Conservation (phyloP, 1,140 invertebrate species). For the Zaprionus taronus region DNA sequence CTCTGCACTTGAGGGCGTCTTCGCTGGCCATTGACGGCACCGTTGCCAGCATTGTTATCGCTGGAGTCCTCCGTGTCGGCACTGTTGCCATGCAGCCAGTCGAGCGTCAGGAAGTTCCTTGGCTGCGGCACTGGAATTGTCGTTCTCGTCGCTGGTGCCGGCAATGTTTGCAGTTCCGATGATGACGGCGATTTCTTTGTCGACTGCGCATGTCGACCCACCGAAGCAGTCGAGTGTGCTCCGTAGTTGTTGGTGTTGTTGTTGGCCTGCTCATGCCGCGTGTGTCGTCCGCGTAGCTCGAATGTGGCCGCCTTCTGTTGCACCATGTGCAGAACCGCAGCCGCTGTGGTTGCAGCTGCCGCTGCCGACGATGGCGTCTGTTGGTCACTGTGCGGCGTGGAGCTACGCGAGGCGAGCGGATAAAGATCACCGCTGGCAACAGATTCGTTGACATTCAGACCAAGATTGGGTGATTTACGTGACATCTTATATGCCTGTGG, state of each 20-base stretch:
- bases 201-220: constrained; percentile 43
- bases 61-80: constrained; percentile 79
- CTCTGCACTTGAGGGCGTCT: constrained; percentile 50
- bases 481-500: constrained; percentile 85
- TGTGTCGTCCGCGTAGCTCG: constrained; percentile 71
- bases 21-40: constrained; percentile 38
- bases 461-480: constrained; percentile 81
- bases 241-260: constrained; percentile 32
- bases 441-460: constrained; percentile 61
- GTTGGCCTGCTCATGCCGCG: constrained; percentile 49
- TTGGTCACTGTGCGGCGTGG: constrained; percentile 50
- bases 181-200: constrained; percentile 42
- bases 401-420: constrained; percentile 48
- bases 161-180: constrained; percentile 43
- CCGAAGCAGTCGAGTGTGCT: constrained; percentile 63
- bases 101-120: constrained; percentile 72
- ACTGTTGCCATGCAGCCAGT: constrained; percentile 74
- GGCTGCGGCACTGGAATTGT: constrained; percentile 65
- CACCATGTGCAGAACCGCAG: constrained; percentile 69
- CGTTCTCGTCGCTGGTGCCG: constrained; percentile 57
- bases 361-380: constrained; percentile 30
- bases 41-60: constrained; percentile 60
- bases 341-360: constrained; percentile 34
- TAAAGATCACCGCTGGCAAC: constrained; percentile 46
- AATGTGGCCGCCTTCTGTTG: constrained; percentile 84